Conservation (phyloP, 2,888 invertebrate species). For the Troides oblongomaculatus region DNA sequence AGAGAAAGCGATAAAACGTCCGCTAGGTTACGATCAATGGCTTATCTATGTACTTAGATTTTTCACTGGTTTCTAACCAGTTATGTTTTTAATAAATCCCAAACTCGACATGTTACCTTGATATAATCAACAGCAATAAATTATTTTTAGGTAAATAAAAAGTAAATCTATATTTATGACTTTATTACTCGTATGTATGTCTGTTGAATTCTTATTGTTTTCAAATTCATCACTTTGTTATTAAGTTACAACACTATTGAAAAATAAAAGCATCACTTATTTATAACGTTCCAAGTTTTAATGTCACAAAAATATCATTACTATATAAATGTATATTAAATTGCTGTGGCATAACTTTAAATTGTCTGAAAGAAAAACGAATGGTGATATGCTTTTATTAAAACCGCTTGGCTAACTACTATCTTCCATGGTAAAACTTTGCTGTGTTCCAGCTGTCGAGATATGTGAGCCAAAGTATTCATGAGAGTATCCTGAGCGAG, state of each 20-base stretch:
- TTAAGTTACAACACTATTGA: too few species aligned
- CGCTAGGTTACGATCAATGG: slow-evolving; percentile 1
- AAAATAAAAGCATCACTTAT: too few species aligned
- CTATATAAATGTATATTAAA: too few species aligned
- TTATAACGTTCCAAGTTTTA: too few species aligned
- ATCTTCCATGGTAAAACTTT: neutral
- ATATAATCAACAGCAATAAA: slow-evolving; percentile 1
- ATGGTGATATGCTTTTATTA: neutral
- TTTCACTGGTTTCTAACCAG: slow-evolving; percentile 15
- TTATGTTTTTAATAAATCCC: slow-evolving; percentile 5
- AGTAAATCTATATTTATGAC: too few species aligned
- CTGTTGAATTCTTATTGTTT: too few species aligned
- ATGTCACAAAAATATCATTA: too few species aligned
- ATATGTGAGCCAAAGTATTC: neutral
- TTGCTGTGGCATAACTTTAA: too few species aligned
- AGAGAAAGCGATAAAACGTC: slow-evolving; percentile 13
- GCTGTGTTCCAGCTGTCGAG: neutral
- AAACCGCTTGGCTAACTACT: neutral
- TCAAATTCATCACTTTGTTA: too few species aligned
- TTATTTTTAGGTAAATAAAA: neutral
- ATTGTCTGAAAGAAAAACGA: too few species aligned
- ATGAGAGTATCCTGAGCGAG: too few species aligned
- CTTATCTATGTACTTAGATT: slow-evolving; percentile 9
- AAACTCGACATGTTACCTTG: neutral
- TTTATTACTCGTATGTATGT: too few species aligned